A percentile compares a stretch with the other conserved stretches of the same genome.
phyloP scores from a whole-genome alignment of 30 jellyfish, hydroid and myxozoan genomes.

The Hydractinia symbiolongicarpus region DNA sequence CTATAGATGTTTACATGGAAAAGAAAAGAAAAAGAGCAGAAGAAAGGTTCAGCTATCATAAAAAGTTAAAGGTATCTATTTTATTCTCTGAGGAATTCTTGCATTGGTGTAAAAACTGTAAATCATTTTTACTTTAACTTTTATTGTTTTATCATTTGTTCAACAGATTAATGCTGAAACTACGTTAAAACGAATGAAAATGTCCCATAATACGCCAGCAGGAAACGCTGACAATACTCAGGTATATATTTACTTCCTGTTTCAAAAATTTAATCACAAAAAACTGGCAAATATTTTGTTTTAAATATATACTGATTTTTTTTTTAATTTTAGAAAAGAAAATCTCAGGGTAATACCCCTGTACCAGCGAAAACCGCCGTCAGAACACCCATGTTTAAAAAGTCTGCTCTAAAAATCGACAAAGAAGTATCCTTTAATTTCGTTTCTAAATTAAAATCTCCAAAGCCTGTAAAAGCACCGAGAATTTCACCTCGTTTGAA shows the following conservation, averaged over 20 bases:
- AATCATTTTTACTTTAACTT: neutral
- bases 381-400: neutral
- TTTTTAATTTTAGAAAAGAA: neutral
- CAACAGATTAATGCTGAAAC: slow-evolving; percentile 27
- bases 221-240: neutral
- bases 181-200: slow-evolving; percentile 41
- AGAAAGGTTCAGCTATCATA: slow-evolving; percentile 2
- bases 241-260: neutral
- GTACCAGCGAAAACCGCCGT: neutral
- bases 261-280: no score
- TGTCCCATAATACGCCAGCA: slow-evolving; percentile 63
- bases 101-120: neutral
- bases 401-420: neutral
- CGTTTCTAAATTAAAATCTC: slow-evolving; percentile 13
- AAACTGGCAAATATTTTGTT: no score
- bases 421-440: slow-evolving; percentile 20
- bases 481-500: neutral
- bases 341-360: neutral
- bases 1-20: slow-evolving; percentile 67
- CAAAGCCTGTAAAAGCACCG: neutral
- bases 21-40: slow-evolving; percentile 52
- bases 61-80: slow-evolving; percentile 1
- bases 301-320: neutral
- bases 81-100: neutral
- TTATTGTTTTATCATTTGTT: no score